Base-by-base conservation (phyloP, 2,888 invertebrate genomes). In the Tubiluchus corallicola region DNA sequence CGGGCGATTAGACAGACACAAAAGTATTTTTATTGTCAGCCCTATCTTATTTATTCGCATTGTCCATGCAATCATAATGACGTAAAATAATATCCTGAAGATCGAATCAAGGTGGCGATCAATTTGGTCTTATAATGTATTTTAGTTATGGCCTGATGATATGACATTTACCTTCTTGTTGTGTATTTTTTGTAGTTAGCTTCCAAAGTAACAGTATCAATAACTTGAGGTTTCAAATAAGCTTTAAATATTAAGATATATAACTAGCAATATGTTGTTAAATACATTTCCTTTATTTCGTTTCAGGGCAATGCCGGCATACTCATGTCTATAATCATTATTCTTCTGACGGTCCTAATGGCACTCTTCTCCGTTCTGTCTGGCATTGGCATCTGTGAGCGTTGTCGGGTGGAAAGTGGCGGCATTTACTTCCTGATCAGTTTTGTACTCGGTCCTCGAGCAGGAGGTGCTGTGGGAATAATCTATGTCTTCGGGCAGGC, bases 401-500 rank as follows among this genome's bases (percentile, higher is more conserved):
- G 90, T 61, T 88, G 88, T 68, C 74, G 83, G 49, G 80, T 92
- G 58, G 87, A 90, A 68, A 85, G 87, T 67, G 94, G 94, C n/a
- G 94, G 94, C 41, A 88, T 94, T 19, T 94, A 94, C 66, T 92
- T 92, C 66, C 72, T 96, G 47, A 69, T 96, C 29, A 82, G 90
- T 0, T 90, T 94, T 59, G 88, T 92, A 2, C 68, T 96, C 19
- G 94, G 94, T 37, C 85, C 88, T 3, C 73, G 87, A 59, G 79
- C 90, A 61, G 94, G 90, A 9, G 90, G 90, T 38, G 79, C 92
- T 19, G 71, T 94, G 39, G 92, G 92, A 38, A 68, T 96, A 54
- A 71, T 96, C 17, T 96, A 94, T 65, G 88, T 88, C 62, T 90
- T 96, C 68, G 94, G 92, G 50, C 87, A 88, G 83, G 85, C 90